These are phyloP conservation scores for Trachelus stipa DNA, from an alignment of 2,888 invertebrate genomes.

Conservation along the genomic window DNA sequence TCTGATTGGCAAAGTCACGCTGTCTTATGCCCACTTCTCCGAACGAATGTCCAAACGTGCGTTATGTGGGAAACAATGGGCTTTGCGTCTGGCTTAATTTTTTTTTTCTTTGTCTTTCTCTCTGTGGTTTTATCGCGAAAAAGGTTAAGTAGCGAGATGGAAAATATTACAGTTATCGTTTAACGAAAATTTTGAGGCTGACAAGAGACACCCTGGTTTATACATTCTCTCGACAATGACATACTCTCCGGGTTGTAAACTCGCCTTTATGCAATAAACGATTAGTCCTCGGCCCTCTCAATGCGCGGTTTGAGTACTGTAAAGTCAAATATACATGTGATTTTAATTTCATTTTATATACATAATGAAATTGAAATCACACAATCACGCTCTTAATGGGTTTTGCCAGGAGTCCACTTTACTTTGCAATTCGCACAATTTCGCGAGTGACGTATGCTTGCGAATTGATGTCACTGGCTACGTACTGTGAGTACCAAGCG, in stretches of 20 bases:
- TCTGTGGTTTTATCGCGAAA: background rate
- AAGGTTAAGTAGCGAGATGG: background rate
- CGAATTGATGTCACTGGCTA: background rate
- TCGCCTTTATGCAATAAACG: background rate
- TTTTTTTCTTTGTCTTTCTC: background rate
- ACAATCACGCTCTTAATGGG: background rate
- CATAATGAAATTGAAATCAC: background rate
- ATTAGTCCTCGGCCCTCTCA: background rate
- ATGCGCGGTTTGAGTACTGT: background rate
- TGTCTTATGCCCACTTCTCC: slow-evolving; percentile 28
- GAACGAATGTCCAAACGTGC: slow-evolving; percentile 14
- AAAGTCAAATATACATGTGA: background rate
- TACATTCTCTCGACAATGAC: background rate
- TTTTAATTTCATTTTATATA: background rate
- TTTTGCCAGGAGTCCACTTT: background rate
- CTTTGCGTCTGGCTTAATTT: background rate
- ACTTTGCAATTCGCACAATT: background rate
- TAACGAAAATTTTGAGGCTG: background rate
- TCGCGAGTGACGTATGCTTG: background rate
- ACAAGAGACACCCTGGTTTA: background rate
- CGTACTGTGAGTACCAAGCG: no score
- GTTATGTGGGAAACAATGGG: slow-evolving; percentile 22
- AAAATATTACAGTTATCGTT: background rate
- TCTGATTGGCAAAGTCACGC: slow-evolving; percentile 44
- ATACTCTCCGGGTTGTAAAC: background rate